Percentiles rank a stretch among this genome's conserved stretches.
Conservation (phyloP, 23 tunicate species). For the Trididemnum miniatum region DNA sequence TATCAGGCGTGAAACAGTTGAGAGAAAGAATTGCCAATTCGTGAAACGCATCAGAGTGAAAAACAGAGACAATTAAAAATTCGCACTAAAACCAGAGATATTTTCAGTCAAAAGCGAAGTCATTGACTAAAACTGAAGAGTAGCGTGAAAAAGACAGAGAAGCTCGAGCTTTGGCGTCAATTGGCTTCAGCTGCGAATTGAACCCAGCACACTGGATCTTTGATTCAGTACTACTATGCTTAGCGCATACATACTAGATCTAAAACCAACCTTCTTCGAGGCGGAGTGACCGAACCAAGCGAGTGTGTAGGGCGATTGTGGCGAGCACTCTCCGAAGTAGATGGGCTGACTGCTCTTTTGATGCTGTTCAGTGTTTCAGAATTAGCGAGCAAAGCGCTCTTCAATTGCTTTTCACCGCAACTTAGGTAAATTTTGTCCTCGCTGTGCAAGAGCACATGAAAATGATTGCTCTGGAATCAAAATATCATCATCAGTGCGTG, state of each 20-base stretch:
- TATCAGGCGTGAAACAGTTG: too few species aligned
- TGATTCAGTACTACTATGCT: not conserved
- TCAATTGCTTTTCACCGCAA: slow-evolving; percentile 56
- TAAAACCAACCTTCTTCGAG: slow-evolving; percentile 13
- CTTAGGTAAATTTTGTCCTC: slow-evolving; percentile 84
- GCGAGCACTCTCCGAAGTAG: not conserved
- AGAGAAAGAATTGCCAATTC: too few species aligned
- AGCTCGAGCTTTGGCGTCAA: too few species aligned
- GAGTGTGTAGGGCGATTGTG: not conserved
- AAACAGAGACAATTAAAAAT: too few species aligned
- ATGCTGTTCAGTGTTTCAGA: slow-evolving; percentile 10
- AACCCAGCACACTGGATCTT: too few species aligned
- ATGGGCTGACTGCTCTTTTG: not conserved
- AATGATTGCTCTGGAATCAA: slow-evolving; percentile 73
- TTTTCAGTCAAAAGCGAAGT: too few species aligned
- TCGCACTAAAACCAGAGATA: too few species aligned
- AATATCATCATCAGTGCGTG: too few species aligned
- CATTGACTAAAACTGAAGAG: too few species aligned
- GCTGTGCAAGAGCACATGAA: slow-evolving; percentile 78
- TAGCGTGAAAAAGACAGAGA: too few species aligned
- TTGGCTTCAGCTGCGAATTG: too few species aligned
- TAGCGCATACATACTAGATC: not conserved
- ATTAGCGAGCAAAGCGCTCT: not conserved
- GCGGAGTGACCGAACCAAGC: not conserved
- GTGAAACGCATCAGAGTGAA: too few species aligned